These are phyloP conservation scores for Oreochromis tanganicae DNA, from an alignment of 2,113 vertebrate genomes.

Conservation along the genomic window DNA sequence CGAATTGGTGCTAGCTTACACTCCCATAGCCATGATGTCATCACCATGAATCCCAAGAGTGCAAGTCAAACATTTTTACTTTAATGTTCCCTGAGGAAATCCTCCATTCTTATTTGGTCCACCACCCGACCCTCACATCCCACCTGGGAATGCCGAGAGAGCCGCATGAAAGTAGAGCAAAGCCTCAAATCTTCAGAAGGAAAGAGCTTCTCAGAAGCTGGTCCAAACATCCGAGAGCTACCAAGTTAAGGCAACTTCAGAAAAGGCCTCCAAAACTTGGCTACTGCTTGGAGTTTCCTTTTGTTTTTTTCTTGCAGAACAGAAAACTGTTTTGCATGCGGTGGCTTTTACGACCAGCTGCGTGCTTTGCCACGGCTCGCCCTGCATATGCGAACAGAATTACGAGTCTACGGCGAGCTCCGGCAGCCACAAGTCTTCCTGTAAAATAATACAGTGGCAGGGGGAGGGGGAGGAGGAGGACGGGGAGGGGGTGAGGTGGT, in stretches of 20 bases:
- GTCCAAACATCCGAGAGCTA: background rate
- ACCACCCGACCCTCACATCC: slow-evolving; percentile 24
- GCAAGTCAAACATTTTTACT: slow-evolving; percentile 56
- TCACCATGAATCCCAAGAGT: slow-evolving; percentile 36
- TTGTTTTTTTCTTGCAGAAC: background rate
- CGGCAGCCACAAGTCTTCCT: background rate
- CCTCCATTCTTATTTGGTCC: slow-evolving; percentile 45
- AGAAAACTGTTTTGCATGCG: background rate
- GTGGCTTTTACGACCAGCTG: background rate
- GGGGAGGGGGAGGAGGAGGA: background rate
- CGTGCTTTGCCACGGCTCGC: background rate
- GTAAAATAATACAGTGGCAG: slow-evolving; percentile 16
- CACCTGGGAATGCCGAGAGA: slow-evolving; percentile 47
- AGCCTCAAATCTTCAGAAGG: slow-evolving; percentile 36
- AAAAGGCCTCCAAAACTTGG: slow-evolving; percentile 8
- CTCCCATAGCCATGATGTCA: slow-evolving; percentile 48
- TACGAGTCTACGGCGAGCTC: background rate
- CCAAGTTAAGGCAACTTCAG: slow-evolving; percentile 13
- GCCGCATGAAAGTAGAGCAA: slow-evolving; percentile 4
- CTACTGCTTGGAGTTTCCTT: background rate
- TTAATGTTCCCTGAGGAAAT: slow-evolving; percentile 51
- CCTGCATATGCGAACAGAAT: background rate
- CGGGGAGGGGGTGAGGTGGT: background rate
- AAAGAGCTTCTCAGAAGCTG: slow-evolving; percentile 30
- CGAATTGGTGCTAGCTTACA: slow-evolving; percentile 18